phyloP scores from a whole-genome alignment of 2,888 invertebrate genomes.

The Athalia rosae region DNA sequence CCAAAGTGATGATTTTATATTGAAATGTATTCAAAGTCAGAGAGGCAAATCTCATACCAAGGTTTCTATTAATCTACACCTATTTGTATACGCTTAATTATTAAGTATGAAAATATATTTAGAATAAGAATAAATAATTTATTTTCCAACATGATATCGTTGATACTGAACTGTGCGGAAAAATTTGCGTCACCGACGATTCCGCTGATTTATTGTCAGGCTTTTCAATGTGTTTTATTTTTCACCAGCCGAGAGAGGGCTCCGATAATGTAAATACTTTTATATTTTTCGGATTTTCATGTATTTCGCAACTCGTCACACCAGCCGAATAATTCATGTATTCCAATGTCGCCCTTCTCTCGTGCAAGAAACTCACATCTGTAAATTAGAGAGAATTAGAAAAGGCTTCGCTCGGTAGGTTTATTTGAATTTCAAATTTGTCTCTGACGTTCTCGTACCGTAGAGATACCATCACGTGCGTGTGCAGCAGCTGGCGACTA shows the following conservation, averaged over 20 bases:
- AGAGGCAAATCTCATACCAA: not conserved
- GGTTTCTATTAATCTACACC: conserved; percentile 13
- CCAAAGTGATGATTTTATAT: not conserved
- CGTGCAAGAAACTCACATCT: not conserved
- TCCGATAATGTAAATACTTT: too few species aligned
- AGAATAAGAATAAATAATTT: conserved; percentile 15
- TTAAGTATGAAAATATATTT: not conserved
- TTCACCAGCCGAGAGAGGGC: too few species aligned
- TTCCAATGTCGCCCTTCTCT: not conserved
- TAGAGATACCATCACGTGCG: conserved; percentile 35
- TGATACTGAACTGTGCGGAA: too few species aligned
- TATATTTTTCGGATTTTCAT: not conserved
- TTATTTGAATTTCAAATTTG: conserved; percentile 33
- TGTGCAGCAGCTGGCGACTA: not conserved
- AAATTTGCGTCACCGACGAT: too few species aligned
- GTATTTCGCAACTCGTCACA: not conserved
- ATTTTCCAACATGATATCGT: not conserved
- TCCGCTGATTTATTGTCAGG: too few species aligned
- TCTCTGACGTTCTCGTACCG: not conserved
- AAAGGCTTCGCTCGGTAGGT: not conserved
- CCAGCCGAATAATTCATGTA: not conserved
- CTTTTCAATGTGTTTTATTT: too few species aligned
- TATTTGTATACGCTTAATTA: conserved; percentile 1
- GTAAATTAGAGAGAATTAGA: not conserved
- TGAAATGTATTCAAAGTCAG: conserved; percentile 1